These are phyloP conservation scores for Volucella inanis DNA, from an alignment of 2,888 invertebrate genomes.

Conservation along the genomic window DNA sequence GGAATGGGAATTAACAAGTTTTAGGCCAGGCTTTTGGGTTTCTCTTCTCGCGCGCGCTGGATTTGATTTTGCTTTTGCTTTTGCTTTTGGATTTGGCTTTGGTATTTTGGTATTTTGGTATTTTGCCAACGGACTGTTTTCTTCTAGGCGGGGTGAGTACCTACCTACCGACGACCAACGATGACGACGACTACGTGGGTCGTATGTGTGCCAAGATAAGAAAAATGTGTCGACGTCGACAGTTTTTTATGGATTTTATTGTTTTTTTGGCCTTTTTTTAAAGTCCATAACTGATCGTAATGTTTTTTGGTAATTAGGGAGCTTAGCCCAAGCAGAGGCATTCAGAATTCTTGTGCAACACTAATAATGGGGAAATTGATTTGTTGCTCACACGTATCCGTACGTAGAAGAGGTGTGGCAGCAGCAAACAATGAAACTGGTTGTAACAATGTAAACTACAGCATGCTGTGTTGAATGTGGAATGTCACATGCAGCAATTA, in stretches of 20 bases:
- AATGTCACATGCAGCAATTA: constrained; percentile 66
- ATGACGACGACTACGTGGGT: constrained; percentile 17
- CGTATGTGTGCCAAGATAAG: constrained; percentile 51
- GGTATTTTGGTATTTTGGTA: too few relatives aligned
- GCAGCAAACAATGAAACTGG: constrained; percentile 32
- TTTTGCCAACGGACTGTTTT: constrained; percentile 49
- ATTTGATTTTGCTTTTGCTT: constrained; percentile 3
- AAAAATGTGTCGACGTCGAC: constrained; percentile 56
- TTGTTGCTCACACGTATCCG: constrained; percentile 30
- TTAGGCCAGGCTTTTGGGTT: constrained; percentile 43
- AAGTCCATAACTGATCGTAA: constrained; percentile 50
- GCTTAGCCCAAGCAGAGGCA: constrained; percentile 29
- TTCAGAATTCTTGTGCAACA: constrained; percentile 32
- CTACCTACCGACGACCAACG: too few relatives aligned
- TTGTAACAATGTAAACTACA: constrained; percentile 11
- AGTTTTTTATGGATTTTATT: constrained; percentile 31
- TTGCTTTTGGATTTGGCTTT: too few relatives aligned
- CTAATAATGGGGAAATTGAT: constrained; percentile 24
- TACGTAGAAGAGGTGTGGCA: constrained; percentile 50
- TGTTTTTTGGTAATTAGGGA: constrained; percentile 60
- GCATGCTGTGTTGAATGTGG: constrained; percentile 39
- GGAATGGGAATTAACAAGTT: constrained; percentile 41
- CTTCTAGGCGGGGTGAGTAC: not conserved
- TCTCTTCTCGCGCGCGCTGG: constrained; percentile 44
- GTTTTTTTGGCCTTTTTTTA: constrained; percentile 3